Evolutionary conservation across 2,113 vertebrate genomes (phyloP).

Genomic region (Acrocephalus arundinaceus): DNA sequence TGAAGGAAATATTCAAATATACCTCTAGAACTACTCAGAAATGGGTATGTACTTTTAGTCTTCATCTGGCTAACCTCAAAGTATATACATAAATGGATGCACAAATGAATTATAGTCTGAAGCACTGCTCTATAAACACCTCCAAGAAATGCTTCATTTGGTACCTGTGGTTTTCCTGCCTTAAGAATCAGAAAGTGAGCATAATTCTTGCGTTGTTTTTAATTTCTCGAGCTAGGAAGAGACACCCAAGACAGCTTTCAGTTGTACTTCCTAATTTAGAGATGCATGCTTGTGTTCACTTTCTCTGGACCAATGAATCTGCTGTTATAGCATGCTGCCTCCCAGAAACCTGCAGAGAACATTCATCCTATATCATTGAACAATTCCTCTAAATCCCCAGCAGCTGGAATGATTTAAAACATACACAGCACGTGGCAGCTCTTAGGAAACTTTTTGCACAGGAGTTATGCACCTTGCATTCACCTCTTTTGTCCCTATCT

Average conservation of each 20-base stretch:
- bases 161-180: not conserved
- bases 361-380: not conserved
- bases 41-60: not conserved
- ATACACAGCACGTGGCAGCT: not conserved
- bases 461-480: not conserved
- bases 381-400: not conserved
- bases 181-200: not conserved
- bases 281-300: not conserved
- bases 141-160: not conserved
- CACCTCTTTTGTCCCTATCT: not conserved
- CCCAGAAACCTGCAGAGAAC: not conserved
- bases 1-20: not conserved
- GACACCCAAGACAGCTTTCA: not conserved
- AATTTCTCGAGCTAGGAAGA: not conserved
- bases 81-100: too few relatives aligned
- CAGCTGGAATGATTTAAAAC: not conserved
- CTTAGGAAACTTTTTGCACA: not conserved
- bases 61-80: not conserved
- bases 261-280: not conserved
- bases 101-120: not conserved
- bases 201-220: not conserved
- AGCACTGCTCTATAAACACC: not conserved
- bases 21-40: not conserved
- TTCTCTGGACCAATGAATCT: not conserved
- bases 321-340: not conserved